Conservation (phyloP, 53 echinoderm and acorn worm genomes). For the Henricia sp. region DNA sequence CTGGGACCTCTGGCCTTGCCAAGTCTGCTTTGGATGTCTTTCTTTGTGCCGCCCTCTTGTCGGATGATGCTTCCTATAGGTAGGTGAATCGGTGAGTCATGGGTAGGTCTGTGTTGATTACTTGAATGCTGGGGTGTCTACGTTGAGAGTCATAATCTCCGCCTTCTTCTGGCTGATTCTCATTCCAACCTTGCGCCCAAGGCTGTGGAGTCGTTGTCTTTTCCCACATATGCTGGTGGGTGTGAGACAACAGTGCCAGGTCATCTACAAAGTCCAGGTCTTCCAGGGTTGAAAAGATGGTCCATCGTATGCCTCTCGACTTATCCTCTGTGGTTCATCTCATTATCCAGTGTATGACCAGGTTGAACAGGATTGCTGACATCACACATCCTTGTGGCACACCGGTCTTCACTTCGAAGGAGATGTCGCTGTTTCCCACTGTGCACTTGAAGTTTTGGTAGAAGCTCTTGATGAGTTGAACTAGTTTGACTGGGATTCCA, state of each 20-base stretch:
- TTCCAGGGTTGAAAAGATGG: conserved; percentile 39
- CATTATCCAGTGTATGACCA: conserved; percentile 65
- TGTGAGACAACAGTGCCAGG: conserved; percentile 14
- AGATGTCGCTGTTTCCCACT: background rate
- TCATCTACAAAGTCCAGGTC: conserved; percentile 53
- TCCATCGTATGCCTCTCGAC: conserved; percentile 42
- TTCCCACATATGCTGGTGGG: conserved; percentile 49
- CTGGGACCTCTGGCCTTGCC: conserved; percentile 17
- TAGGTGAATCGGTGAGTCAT: background rate
- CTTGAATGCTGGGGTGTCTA: conserved; percentile 7
- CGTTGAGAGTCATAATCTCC: conserved; percentile 52
- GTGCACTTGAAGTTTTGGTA: conserved; percentile 32
- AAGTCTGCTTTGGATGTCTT: background rate
- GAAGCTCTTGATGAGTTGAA: conserved; percentile 8
- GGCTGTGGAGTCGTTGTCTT: conserved; percentile 41
- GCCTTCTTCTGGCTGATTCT: conserved; percentile 59
- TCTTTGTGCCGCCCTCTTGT: conserved; percentile 30
- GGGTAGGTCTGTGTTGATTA: background rate
- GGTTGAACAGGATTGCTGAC: conserved; percentile 49
- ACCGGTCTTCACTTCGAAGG: conserved; percentile 42
- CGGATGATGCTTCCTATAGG: conserved; percentile 16
- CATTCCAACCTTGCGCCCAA: conserved; percentile 50
- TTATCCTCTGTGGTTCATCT: conserved; percentile 36
- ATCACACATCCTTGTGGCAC: conserved; percentile 41
- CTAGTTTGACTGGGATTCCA: conserved; percentile 43